Conservation (phyloP, 2,797 vertebrate genomes). For the Falco berigora region DNA sequence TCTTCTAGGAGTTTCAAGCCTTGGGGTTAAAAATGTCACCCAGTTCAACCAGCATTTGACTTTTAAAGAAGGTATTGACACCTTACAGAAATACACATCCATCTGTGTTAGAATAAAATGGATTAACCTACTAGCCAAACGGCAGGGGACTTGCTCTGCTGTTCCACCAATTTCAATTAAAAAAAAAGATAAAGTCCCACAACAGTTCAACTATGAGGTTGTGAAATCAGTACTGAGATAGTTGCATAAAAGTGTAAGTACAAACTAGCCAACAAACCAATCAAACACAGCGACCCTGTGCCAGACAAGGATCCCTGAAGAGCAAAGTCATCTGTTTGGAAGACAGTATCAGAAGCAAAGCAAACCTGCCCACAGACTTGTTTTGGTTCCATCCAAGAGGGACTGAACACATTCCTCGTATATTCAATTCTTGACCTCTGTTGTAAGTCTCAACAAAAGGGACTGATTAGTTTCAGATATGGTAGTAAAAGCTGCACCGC, state of each 20-base stretch:
- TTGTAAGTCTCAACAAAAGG: background rate
- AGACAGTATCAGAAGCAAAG: background rate
- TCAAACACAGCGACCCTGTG: background rate
- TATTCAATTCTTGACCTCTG: background rate
- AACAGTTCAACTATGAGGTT: background rate
- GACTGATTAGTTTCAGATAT: background rate
- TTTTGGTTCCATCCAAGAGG: background rate
- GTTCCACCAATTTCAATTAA: background rate
- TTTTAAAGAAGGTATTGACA: background rate
- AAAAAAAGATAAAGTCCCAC: background rate
- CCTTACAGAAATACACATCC: background rate
- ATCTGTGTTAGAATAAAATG: background rate
- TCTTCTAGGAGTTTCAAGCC: background rate
- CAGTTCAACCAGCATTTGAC: background rate
- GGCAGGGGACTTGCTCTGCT: background rate
- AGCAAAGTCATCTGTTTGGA: background rate
- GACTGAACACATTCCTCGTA: background rate
- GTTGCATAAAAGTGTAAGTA: background rate
- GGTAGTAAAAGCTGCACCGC: background rate
- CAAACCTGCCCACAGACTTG: background rate
- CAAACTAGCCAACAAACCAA: background rate
- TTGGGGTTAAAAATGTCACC: background rate
- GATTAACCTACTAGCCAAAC: background rate
- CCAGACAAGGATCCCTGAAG: background rate
- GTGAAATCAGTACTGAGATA: background rate